Base-by-base conservation (phyloP, 2,888 invertebrate genomes). In the Gari tellinella region DNA sequence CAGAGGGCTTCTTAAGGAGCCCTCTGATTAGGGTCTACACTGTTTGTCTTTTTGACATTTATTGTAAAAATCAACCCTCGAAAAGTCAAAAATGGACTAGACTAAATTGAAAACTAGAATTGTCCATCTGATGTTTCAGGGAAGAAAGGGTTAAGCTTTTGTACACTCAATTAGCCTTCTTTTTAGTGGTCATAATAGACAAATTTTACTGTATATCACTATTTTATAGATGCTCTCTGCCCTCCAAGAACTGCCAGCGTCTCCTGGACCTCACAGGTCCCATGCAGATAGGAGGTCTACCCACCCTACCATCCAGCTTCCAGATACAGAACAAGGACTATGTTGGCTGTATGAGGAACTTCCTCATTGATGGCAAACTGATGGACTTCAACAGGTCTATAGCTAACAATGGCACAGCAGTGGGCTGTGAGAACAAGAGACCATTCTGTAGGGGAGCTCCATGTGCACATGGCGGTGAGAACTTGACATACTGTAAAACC, bases 201-300 rank as follows among this genome's bases (percentile, higher is more conserved):
- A n/a, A n/a, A n/a, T n/a, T 12, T 14, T 14, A 40, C 40, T 40
- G 14, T 40, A 14, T 40, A 14, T 40, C 8, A 40, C 14, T 43
- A 14, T 8, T 4, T 51, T 51, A 4, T 14, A 51, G 51, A 12
- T 51, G 51, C 26, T 51, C 51, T 26, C 3, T 48, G 17, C 31
- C 31, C 31, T 31, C 31, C 31, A 31, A 31, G 15, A 92, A 92
- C 38, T 94, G 94, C 84, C 93, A 93, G 80, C 91, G 98, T 67
- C 97, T 97, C 89, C 92, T 99, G 40, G 99, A 99, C 91, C 93
- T 99, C 41, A 98, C 98, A 0, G 90, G 97, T 0, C 97, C 97
- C 14, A 92, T 98, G 25, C 97, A 97, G 92, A 93, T 99, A 8
- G 99, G 99, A 0, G 98, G 98, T 0, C 93, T 99, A 0, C 98